A percentile compares a stretch with the other conserved stretches of the same genome.
Evolutionary conservation across 2,797 vertebrate genomes (phyloP).

Genomic region (Hydrophis major): DNA sequence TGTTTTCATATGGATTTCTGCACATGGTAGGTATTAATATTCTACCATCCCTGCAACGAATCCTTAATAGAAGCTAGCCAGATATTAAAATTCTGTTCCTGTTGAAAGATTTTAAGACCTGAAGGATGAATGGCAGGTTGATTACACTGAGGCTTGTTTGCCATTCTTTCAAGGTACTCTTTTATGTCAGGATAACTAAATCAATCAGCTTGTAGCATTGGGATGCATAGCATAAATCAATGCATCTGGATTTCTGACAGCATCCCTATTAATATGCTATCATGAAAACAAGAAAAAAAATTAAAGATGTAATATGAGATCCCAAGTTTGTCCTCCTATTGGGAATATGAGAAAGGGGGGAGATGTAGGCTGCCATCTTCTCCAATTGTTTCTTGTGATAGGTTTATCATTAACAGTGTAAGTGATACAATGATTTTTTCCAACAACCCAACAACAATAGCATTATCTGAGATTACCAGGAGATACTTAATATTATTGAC

Average conservation of each 20-base stretch:
- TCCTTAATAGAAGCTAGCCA: neutral
- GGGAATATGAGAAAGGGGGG: neutral
- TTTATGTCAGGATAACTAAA: conserved; percentile 17
- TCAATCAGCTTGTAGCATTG: neutral
- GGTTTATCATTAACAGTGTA: neutral
- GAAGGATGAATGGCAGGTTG: neutral
- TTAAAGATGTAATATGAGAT: neutral
- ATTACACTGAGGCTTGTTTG: neutral
- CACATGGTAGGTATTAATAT: conserved; percentile 21
- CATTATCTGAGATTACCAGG: neutral
- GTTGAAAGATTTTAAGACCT: neutral
- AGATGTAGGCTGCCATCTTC: too few species aligned
- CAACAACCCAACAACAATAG: neutral
- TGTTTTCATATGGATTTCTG: neutral
- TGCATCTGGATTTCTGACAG: neutral
- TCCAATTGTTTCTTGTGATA: neutral
- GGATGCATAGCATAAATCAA: neutral
- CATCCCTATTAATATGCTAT: neutral
- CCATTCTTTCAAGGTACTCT: conserved; percentile 3
- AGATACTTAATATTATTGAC: neutral
- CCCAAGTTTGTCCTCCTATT: neutral
- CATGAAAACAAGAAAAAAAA: neutral
- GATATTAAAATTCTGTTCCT: neutral
- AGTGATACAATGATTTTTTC: neutral
- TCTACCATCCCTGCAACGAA: conserved; percentile 26